phyloP scores from a whole-genome alignment of 2,888 invertebrate species.

The Ligdia adustata region DNA sequence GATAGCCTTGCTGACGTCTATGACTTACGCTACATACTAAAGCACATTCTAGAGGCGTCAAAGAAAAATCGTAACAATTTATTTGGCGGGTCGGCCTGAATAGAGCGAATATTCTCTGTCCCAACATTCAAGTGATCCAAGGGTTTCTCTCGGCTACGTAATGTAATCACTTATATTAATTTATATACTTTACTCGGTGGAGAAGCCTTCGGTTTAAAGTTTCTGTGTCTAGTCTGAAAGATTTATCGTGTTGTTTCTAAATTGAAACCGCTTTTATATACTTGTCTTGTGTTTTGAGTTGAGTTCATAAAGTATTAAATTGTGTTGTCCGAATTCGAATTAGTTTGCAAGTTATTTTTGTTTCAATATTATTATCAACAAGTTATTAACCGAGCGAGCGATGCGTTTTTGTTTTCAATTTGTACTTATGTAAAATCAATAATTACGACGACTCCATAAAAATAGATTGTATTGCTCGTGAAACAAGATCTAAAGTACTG shows the following conservation, averaged over 20 bases:
- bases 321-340: neutral
- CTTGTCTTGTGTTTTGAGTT: neutral
- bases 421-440: too few species aligned
- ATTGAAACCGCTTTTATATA: conserved; percentile 27
- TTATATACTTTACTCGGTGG: conserved; percentile 4
- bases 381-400: too few species aligned
- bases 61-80: conserved; percentile 79
- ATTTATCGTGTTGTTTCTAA: conserved; percentile 33
- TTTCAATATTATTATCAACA: neutral
- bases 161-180: conserved; percentile 53
- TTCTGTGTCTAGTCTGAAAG: conserved; percentile 31
- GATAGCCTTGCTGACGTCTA: too few species aligned
- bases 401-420: too few species aligned
- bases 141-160: conserved; percentile 52
- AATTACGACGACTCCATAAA: too few species aligned
- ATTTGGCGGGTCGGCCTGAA: conserved; percentile 64
- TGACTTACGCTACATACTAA: conserved; percentile 43
- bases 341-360: neutral
- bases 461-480: too few species aligned
- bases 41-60: conserved; percentile 70
- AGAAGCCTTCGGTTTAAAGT: conserved; percentile 35
- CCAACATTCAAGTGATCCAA: conserved; percentile 59
- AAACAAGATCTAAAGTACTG: too few species aligned
- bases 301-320: neutral
- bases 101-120: conserved; percentile 63